Evolutionary conservation across 2,797 vertebrate species (phyloP), one percentile per base, ranked within the genome.

Genomic region (Artibeus jamaicensis): DNA sequence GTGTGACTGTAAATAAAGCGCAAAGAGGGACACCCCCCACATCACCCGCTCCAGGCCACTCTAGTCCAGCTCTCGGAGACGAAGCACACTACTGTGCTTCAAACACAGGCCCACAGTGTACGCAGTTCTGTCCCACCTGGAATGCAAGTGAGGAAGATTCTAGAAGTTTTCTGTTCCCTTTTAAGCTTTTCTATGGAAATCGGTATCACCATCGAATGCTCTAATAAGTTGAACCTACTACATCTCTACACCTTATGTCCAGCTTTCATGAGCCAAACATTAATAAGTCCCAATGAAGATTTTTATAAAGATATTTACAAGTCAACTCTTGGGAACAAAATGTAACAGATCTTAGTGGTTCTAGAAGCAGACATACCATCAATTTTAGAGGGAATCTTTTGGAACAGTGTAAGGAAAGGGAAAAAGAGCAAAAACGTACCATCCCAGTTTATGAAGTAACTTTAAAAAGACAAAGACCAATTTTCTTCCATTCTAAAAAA

Each of bases 51-150:
- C 34, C 29, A 77, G 29, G 44, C 26, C 16, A 0, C 37, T 93
- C 14, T 46, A 2, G 71, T 86, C 59, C 59, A 39, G 1, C 59
- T 68, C 10, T 44, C 26, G 32, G 93, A 97, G 93, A 97, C 95
- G 97, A 79, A 97, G 96, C 93, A 93, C 79, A 76, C 93, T 84
- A n/a, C 88, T 95, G 78, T 94, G 89, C 91, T 97, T 94, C 88
- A 97, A 85, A 96, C 85, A 93, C 65, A 97, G 97, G 92, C 93
- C 95, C 86, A 93, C 77, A 70, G 88, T 95, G 94, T 97, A 81
- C 93, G 65, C 94, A 94, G 87, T 97, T 97, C 87, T 93, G 53
- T 68, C 90, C 82, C 96, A 7, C 71, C 44, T 9, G 78, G 85
- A 81, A 68, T 62, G 26, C 48, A 86, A 74, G 32, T 59, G 16